Base-by-base conservation (phyloP, 2,113 vertebrate genomes). In the Engraulis encrasicolus region DNA sequence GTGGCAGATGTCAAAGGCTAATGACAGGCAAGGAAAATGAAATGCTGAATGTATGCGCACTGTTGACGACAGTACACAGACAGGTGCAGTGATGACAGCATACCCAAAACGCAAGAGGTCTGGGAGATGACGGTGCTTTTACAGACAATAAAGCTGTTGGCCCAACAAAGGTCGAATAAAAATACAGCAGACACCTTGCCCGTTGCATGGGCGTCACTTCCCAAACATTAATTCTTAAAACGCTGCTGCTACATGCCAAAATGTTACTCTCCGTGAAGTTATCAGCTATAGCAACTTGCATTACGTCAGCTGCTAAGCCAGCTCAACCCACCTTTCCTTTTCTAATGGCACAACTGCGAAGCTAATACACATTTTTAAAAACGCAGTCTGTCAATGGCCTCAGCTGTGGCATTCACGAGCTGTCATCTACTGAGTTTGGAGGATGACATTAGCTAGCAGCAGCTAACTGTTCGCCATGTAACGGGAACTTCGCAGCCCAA, bases 391-490 rank as follows among this genome's bases (percentile, higher is more conserved):
- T 15, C 0, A 74, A 74, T 12, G 12, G 12, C 27, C 27, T 34
- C 11, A 31, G 27, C 23, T 71, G 61, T 71, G 15, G 61, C 66
- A 14, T 27, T 17, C 27, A 2, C 0, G 15, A 34, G 15, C 66
- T 74, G 66, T 74, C 66, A 74, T 74, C 27, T 74, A 14, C 66
- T 74, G 31, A 36, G 66, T 74, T 74, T 27, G 66, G 27, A 34
- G 66, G 66, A 34, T 74, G 66, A 31, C 66, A 74, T 74, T 74
- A 14, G 66, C 66, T 71, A 71, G 66, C 66, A 17, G 1, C 11
- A 71, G 66, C 66, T 74, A 74, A 36, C 27, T 74, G 66, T 14
- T 34, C 27, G 66, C 66, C 12, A 74, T 27, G 27, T 34, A 74
- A 74, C 12, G 31, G 66, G 27, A 74, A 74, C 66, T 74, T 74